Conservation (phyloP, 2,888 invertebrate species). For the Cataglyphis albicans region DNA sequence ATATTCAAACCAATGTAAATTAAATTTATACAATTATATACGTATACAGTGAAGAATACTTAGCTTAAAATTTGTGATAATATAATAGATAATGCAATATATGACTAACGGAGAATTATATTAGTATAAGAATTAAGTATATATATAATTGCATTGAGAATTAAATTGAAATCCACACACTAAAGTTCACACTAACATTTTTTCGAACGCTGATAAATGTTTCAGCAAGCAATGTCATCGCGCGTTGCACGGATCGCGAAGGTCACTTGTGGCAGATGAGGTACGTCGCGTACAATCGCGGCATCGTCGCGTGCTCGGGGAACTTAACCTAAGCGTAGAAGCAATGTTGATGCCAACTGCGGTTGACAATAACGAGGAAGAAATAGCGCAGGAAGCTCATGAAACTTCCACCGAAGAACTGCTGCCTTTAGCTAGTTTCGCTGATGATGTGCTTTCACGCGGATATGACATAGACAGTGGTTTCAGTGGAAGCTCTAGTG, state of each 20-base stretch:
- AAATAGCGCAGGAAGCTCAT: conserved; percentile 77
- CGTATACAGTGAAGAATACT: neutral
- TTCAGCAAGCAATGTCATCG: conserved; percentile 83
- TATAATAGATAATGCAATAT: neutral
- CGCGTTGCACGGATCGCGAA: conserved; percentile 80
- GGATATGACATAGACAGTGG: conserved; percentile 93
- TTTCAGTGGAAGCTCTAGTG: conserved; percentile 94
- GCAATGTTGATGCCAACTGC: conserved; percentile 96
- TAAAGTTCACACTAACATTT: neutral
- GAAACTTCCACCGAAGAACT: conserved; percentile 89
- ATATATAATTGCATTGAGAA: neutral
- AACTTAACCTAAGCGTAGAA: conserved; percentile 95
- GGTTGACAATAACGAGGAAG: conserved; percentile 85
- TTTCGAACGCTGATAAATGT: neutral
- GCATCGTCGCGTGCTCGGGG: conserved; percentile 93
- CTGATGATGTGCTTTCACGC: conserved; percentile 91
- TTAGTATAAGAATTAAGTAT: neutral
- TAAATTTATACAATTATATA: neutral
- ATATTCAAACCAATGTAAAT: neutral
- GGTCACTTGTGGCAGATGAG: conserved; percentile 92
- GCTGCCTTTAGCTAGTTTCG: conserved; percentile 89
- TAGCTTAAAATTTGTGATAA: neutral
- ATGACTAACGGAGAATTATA: neutral
- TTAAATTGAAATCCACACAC: neutral
- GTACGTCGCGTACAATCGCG: conserved; percentile 93